A percentile compares a stretch with the other conserved stretches of the same genome.
phyloP scores from a whole-genome alignment of 2,888 invertebrate species.

The Pediacus dermestoides region DNA sequence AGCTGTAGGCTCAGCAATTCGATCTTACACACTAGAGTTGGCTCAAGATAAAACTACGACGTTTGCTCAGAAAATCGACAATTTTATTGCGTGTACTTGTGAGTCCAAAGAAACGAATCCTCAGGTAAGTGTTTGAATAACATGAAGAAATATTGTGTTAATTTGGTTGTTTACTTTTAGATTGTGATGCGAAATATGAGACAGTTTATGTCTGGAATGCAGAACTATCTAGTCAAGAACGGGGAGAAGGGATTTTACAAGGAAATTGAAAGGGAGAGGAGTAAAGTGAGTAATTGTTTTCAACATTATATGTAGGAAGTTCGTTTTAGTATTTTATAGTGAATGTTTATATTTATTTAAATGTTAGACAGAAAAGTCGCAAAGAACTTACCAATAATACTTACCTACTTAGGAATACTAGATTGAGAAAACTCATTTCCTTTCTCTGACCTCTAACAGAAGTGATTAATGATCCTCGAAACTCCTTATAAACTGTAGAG shows the following conservation, averaged over 20 bases:
- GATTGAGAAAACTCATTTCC: too few species aligned
- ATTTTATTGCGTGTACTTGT: conserved; percentile 88
- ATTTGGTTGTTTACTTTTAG: conserved; percentile 42
- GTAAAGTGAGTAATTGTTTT: conserved; percentile 59
- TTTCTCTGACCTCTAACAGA: too few species aligned
- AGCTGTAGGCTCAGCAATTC: conserved; percentile 67
- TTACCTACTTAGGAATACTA: too few species aligned
- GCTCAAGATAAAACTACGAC: conserved; percentile 83
- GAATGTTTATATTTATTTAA: too few species aligned
- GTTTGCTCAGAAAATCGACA: conserved; percentile 88
- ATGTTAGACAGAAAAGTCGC: too few species aligned
- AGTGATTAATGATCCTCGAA: too few species aligned
- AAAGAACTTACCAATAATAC: too few species aligned
- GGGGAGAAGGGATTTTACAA: conserved; percentile 91
- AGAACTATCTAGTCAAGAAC: conserved; percentile 94
- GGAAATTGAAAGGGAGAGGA: conserved; percentile 82
- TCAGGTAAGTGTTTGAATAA: conserved; percentile 56
- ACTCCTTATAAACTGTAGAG: too few species aligned
- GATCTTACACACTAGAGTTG: conserved; percentile 74
- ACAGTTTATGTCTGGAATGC: conserved; percentile 98
- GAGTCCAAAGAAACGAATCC: conserved; percentile 87
- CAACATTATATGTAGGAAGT: background rate
- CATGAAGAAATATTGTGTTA: background rate
- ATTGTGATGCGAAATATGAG: conserved; percentile 88
- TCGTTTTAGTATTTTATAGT: background rate